Percentiles rank a stretch among this genome's conserved stretches.
These are phyloP conservation scores for Esox masquinongy DNA, from an alignment of 2,797 vertebrate genomes.

Conservation along the genomic window DNA sequence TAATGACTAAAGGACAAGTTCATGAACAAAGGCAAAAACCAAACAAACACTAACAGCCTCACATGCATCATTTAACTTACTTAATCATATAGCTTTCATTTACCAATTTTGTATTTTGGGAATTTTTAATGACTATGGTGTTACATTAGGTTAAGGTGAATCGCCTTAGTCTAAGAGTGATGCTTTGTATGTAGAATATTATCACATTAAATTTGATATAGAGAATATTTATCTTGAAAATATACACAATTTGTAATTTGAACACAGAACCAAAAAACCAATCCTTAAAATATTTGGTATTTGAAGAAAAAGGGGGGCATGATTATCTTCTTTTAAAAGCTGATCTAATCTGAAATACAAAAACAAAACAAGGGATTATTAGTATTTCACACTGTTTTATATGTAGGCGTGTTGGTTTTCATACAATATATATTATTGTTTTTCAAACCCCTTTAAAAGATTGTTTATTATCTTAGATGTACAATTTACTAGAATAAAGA, in stretches of 20 bases:
- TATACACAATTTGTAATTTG: constrained; percentile 7
- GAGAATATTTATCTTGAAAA: constrained; percentile 28
- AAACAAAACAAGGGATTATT: constrained; percentile 26
- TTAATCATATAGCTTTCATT: constrained; percentile 4
- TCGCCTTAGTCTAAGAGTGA: not conserved
- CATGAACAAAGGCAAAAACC: too few relatives aligned
- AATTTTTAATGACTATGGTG: constrained; percentile 10
- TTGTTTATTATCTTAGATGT: not conserved
- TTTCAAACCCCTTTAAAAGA: not conserved
- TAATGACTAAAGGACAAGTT: too few relatives aligned
- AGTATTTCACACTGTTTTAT: constrained; percentile 1
- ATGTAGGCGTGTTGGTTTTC: not conserved
- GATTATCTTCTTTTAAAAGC: constrained; percentile 22
- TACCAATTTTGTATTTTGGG: constrained; percentile 23
- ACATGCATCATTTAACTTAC: constrained; percentile 22
- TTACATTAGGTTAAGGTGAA: constrained; percentile 1
- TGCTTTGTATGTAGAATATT: constrained; percentile 7
- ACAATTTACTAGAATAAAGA: not conserved
- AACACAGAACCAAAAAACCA: constrained; percentile 21
- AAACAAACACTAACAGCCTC: not conserved
- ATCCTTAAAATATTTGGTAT: constrained; percentile 10
- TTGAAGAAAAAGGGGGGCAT: constrained; percentile 12
- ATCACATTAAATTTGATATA: constrained; percentile 13
- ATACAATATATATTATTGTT: not conserved
- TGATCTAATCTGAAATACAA: constrained; percentile 65